Conservation (phyloP, 2,113 vertebrate species). For the Thamnaconus septentrionalis region DNA sequence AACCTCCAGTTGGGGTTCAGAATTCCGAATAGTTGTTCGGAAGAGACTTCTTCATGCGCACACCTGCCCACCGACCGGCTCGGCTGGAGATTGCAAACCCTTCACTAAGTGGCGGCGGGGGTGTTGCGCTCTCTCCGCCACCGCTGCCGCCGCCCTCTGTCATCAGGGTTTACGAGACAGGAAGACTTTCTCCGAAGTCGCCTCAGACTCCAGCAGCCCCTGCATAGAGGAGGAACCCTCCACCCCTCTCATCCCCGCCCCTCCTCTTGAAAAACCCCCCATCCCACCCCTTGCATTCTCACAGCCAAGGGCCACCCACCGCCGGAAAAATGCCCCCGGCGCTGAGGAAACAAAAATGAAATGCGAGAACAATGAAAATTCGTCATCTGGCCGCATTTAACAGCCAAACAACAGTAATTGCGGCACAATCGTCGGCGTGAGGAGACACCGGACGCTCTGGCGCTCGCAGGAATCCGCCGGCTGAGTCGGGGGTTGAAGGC, state of each 20-base stretch:
- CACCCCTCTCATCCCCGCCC: too few relatives aligned
- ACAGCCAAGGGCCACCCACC: slow-evolving; percentile 58
- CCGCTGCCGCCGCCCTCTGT: slow-evolving; percentile 54
- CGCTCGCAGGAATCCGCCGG: neutral
- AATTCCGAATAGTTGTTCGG: too few relatives aligned
- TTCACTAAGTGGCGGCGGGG: too few relatives aligned
- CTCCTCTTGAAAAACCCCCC: too few relatives aligned
- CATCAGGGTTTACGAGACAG: slow-evolving; percentile 75
- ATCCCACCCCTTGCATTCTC: slow-evolving; percentile 50
- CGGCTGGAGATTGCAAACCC: neutral
- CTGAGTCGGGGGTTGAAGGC: too few relatives aligned
- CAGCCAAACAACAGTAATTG: slow-evolving; percentile 67
- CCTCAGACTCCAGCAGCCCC: slow-evolving; percentile 38
- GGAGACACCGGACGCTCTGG: slow-evolving; percentile 41
- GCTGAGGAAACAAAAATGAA: slow-evolving; percentile 23
- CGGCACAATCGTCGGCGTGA: slow-evolving; percentile 48
- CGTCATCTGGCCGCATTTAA: slow-evolving; percentile 61
- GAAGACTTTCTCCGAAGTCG: slow-evolving; percentile 61
- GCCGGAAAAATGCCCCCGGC: slow-evolving; percentile 58
- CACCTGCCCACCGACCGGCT: slow-evolving; percentile 41
- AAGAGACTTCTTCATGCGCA: slow-evolving; percentile 14
- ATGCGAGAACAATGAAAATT: slow-evolving; percentile 63
- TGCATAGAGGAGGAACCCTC: slow-evolving; percentile 48
- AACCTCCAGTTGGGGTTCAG: slow-evolving; percentile 30
- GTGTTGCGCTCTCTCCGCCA: too few relatives aligned